Conservation (phyloP, 1,140 invertebrate species). For the Drosophila sp. region DNA sequence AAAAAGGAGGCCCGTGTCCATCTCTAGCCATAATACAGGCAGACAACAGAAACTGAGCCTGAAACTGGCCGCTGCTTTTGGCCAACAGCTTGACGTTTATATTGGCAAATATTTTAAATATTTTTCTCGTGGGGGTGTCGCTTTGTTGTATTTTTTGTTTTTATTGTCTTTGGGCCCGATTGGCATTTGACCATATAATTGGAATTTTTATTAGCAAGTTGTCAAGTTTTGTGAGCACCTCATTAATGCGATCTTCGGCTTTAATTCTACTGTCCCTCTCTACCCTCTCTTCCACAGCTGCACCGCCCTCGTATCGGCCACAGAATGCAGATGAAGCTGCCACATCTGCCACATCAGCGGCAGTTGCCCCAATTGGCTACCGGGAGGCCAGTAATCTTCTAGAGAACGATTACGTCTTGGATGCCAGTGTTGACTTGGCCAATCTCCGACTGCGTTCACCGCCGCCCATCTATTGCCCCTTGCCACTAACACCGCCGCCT, state of each 20-base stretch:
- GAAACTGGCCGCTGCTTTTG: background rate
- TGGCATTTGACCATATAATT: conserved; percentile 51
- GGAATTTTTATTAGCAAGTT: conserved; percentile 64
- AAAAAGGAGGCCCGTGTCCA: too few species aligned
- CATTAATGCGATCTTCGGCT: conserved; percentile 27
- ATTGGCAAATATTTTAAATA: conserved; percentile 81
- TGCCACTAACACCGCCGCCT: conserved; percentile 75
- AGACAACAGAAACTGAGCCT: too few species aligned
- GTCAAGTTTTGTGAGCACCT: conserved; percentile 5
- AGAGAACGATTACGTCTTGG: conserved; percentile 69
- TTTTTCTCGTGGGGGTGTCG: conserved; percentile 57
- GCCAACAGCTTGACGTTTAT: conserved; percentile 68
- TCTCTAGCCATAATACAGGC: too few species aligned
- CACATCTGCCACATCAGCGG: conserved; percentile 24
- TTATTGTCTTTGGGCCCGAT: conserved; percentile 33
- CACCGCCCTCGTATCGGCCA: background rate
- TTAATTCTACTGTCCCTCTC: too few species aligned
- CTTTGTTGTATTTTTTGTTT: conserved; percentile 5
- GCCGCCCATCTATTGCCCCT: conserved; percentile 62
- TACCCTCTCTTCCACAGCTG: background rate
- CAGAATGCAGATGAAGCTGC: background rate
- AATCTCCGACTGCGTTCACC: conserved; percentile 50
- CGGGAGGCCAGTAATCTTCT: conserved; percentile 24
- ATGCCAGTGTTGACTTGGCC: conserved; percentile 28
- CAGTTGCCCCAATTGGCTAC: conserved; percentile 27